Evolutionary conservation across 2,113 vertebrate genomes (phyloP).

Genomic region (Coregonus clupeaformis): DNA sequence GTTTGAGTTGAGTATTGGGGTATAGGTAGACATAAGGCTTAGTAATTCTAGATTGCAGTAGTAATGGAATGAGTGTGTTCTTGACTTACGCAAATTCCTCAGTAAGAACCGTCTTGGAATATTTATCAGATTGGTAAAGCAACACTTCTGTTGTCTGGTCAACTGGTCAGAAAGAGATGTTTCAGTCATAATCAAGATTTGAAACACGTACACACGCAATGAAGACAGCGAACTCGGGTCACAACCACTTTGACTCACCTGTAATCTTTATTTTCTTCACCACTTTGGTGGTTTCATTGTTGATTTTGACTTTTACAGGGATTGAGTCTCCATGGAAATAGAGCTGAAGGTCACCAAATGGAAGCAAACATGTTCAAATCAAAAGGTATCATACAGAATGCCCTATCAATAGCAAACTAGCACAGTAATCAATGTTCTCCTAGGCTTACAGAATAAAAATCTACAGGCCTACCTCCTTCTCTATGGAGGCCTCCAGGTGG

Average conservation of each 20-base stretch:
- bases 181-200: neutral
- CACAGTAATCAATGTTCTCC: neutral
- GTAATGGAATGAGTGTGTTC: neutral
- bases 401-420: neutral
- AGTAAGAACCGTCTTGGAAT: conserved; percentile 76
- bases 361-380: neutral
- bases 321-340: conserved; percentile 87
- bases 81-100: conserved; percentile 83
- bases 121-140: conserved; percentile 89
- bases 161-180: conserved; percentile 68
- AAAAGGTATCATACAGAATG: no score
- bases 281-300: conserved; percentile 84
- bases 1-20: neutral
- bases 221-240: neutral
- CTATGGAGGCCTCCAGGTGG: conserved; percentile 80
- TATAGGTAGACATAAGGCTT: neutral
- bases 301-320: conserved; percentile 78
- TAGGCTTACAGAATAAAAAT: neutral
- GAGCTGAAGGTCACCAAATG: conserved; percentile 63
- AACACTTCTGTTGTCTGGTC: conserved; percentile 83
- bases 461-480: conserved; percentile 76
- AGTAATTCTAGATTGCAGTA: neutral
- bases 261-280: conserved; percentile 87
- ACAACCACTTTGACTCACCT: conserved; percentile 68
- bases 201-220: neutral